phyloP scores from a whole-genome alignment of 2,797 vertebrate species.

The Gymnodraco acuticeps region DNA sequence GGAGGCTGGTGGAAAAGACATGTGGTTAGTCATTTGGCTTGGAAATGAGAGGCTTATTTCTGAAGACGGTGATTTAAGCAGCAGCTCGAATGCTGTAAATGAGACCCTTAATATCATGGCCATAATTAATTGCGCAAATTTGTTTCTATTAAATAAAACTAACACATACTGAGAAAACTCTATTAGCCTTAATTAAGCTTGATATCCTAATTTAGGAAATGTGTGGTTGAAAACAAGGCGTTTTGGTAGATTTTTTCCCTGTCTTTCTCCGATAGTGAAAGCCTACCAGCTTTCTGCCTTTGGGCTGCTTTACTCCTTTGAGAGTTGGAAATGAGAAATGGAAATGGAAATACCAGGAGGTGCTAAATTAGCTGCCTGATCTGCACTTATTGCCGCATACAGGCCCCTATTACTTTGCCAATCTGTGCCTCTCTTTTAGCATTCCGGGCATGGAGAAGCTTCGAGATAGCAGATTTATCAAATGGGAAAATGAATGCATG shows the following conservation, averaged over 20 bases:
- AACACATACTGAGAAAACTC: slow-evolving; percentile 99
- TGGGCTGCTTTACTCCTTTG: slow-evolving; percentile 97
- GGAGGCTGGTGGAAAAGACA: slow-evolving; percentile 42
- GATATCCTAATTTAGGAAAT: slow-evolving; percentile 99
- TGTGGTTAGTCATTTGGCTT: slow-evolving; percentile 58
- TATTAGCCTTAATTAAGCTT: slow-evolving; percentile 99
- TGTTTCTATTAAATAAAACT: slow-evolving; percentile 99
- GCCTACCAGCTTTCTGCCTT: slow-evolving; percentile 92
- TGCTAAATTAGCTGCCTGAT: slow-evolving; percentile 99
- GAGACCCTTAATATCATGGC: slow-evolving; percentile 97
- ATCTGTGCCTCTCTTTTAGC: slow-evolving; percentile 97
- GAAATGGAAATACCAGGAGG: slow-evolving; percentile 99
- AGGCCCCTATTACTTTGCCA: slow-evolving; percentile 97
- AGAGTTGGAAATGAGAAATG: slow-evolving; percentile 99
- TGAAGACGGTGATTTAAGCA: slow-evolving; percentile 61
- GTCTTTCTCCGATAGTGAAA: slow-evolving; percentile 90
- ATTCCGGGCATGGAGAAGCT: slow-evolving; percentile 98
- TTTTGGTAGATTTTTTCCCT: slow-evolving; percentile 85
- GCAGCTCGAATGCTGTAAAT: slow-evolving; percentile 87
- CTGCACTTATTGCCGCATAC: slow-evolving; percentile 99
- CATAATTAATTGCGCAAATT: slow-evolving; percentile 99
- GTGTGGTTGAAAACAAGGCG: slow-evolving; percentile 98
- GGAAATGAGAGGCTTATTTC: slow-evolving; percentile 64
- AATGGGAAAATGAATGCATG: slow-evolving; percentile 99
- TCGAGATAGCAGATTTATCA: slow-evolving; percentile 99